Percentiles rank a stretch among this genome's conserved stretches.
Evolutionary conservation across 2,113 vertebrate species (phyloP).

Genomic region (Eulacestoma nigropectus): DNA sequence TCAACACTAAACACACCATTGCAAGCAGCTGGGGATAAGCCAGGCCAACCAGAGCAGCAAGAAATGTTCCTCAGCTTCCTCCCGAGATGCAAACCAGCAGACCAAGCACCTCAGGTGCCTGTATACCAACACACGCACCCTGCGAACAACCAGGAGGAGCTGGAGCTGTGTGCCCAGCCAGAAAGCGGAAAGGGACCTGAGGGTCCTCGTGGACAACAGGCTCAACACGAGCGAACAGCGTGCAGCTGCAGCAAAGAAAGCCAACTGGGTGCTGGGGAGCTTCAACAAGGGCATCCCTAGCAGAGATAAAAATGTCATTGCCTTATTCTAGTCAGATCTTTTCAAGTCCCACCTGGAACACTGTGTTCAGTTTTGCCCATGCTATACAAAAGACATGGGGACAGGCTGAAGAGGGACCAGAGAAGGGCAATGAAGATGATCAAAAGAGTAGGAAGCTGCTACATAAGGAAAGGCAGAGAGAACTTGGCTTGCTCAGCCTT

Average conservation of each 20-base stretch:
- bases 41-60: not conserved
- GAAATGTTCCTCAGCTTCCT: not conserved
- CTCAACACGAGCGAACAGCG: not conserved
- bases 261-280: not conserved
- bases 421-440: not conserved
- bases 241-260: not conserved
- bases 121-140: not conserved
- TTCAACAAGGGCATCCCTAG: not conserved
- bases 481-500: not conserved
- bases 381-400: not conserved
- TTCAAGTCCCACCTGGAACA: not conserved
- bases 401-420: not conserved
- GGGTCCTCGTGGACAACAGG: not conserved
- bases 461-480: not conserved
- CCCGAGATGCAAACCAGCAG: not conserved
- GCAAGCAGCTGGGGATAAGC: not conserved
- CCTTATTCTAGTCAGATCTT: not conserved
- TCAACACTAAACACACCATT: not conserved
- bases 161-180: not conserved
- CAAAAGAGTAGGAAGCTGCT: not conserved
- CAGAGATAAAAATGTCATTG: not conserved
- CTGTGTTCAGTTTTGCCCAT: not conserved
- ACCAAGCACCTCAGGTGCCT: not conserved
- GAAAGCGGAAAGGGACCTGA: not conserved
- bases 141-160: not conserved